phyloP scores from a whole-genome alignment of 2,888 invertebrate species.

The Diarsia brunnea region DNA sequence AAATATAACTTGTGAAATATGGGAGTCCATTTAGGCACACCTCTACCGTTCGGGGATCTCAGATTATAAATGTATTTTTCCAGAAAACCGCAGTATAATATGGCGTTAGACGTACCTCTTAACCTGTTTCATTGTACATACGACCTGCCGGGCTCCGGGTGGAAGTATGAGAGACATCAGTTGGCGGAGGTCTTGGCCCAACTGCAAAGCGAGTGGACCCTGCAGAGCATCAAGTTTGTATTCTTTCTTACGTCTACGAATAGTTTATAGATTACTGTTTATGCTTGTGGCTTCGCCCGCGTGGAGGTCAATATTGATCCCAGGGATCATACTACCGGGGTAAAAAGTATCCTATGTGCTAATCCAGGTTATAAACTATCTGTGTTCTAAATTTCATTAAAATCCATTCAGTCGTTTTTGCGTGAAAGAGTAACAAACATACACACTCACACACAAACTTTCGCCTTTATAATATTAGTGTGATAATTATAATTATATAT shows the following conservation, averaged over 20 bases:
- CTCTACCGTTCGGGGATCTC: background rate
- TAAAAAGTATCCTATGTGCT: too few relatives aligned
- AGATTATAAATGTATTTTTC: conserved; percentile 60
- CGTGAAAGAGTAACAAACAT: too few relatives aligned
- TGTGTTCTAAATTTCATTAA: too few relatives aligned
- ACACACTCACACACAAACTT: too few relatives aligned
- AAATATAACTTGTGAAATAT: background rate
- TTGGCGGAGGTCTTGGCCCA: conserved; percentile 91
- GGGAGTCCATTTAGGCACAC: background rate
- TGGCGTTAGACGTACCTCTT: conserved; percentile 96
- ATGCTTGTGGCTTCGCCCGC: too few relatives aligned
- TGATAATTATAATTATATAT: too few relatives aligned
- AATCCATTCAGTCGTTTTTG: too few relatives aligned
- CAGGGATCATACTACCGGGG: too few relatives aligned
- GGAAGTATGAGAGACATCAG: conserved; percentile 91
- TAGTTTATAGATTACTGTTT: background rate
- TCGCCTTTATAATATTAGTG: too few relatives aligned
- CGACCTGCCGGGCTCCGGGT: conserved; percentile 84
- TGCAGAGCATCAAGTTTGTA: conserved; percentile 93
- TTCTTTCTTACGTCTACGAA: background rate
- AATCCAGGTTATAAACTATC: too few relatives aligned
- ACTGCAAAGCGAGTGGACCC: conserved; percentile 94
- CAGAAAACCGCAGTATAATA: conserved; percentile 97
- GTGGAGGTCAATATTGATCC: too few relatives aligned
- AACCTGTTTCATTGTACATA: conserved; percentile 95